Conservation (phyloP, 2,797 vertebrate species). For the Spheniscus humboldti region DNA sequence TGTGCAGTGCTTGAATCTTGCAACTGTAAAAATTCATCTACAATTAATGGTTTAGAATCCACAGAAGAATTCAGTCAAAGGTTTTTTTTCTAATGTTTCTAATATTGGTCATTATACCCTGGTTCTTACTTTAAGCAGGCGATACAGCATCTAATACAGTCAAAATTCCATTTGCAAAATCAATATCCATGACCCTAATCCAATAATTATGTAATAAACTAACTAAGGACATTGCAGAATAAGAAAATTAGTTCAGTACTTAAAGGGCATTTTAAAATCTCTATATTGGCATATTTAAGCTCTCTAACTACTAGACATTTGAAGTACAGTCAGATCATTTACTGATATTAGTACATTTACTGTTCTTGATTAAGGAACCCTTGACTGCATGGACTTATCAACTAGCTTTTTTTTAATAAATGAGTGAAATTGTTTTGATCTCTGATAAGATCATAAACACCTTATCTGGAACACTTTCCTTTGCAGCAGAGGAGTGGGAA, state of each 20-base stretch:
- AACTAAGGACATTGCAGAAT: not conserved
- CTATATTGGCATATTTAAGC: not conserved
- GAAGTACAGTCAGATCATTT: not conserved
- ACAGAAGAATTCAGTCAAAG: not conserved
- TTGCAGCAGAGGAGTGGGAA: not conserved
- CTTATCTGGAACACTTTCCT: not conserved
- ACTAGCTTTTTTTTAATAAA: not conserved
- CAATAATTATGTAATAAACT: not conserved
- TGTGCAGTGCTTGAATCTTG: not conserved
- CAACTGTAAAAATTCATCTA: not conserved
- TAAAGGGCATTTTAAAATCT: not conserved
- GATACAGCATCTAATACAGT: not conserved
- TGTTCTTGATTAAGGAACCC: not conserved
- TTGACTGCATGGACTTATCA: not conserved
- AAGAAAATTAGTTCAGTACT: not conserved
- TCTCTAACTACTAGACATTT: not conserved
- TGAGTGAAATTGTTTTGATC: not conserved
- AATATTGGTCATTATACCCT: not conserved
- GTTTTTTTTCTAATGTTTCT: not conserved
- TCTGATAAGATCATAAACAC: not conserved
- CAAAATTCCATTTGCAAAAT: not conserved
- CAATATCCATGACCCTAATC: not conserved
- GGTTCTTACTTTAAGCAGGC: not conserved
- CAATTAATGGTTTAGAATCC: not conserved
- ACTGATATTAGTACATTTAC: not conserved